Percentiles rank a stretch among this genome's conserved stretches.
These are phyloP conservation scores for Gobio occitaniae DNA, from an alignment of 2,797 vertebrate genomes.

Conservation along the genomic window DNA sequence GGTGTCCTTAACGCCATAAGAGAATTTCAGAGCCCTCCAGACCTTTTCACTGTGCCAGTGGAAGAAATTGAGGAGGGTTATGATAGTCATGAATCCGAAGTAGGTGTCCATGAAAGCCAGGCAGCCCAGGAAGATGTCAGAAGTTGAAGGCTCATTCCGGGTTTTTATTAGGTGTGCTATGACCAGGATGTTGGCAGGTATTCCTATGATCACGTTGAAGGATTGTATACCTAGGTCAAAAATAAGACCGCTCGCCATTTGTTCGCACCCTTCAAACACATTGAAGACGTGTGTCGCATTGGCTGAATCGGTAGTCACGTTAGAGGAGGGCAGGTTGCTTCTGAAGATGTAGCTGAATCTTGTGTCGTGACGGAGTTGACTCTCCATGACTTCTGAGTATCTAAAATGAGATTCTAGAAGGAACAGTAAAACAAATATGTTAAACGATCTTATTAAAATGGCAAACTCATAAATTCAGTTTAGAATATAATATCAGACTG, in stretches of 20 bases:
- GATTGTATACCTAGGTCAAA: slow-evolving; percentile 77
- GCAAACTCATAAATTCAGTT: neutral
- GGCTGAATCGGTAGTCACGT: slow-evolving; percentile 39
- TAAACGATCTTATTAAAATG: neutral
- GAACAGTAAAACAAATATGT: neutral
- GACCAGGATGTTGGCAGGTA: slow-evolving; percentile 79
- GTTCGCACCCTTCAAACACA: slow-evolving; percentile 76
- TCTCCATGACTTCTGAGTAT: slow-evolving; percentile 61
- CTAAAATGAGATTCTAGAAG: neutral
- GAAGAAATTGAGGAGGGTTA: slow-evolving; percentile 74
- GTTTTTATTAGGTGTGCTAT: slow-evolving; percentile 73
- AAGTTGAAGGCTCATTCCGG: slow-evolving; percentile 74
- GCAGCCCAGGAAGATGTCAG: slow-evolving; percentile 78
- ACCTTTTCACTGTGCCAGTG: slow-evolving; percentile 70
- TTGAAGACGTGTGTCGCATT: slow-evolving; percentile 73
- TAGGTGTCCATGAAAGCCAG: slow-evolving; percentile 79
- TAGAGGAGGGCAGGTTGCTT: slow-evolving; percentile 29
- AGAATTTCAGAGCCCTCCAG: slow-evolving; percentile 71
- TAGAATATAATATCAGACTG: neutral
- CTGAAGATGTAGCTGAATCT: slow-evolving; percentile 43
- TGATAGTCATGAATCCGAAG: slow-evolving; percentile 74
- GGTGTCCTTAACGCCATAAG: slow-evolving; percentile 81
- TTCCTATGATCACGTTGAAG: slow-evolving; percentile 75
- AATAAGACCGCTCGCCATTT: slow-evolving; percentile 66
- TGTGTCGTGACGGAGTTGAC: slow-evolving; percentile 8